Base-by-base conservation (phyloP, 2,797 vertebrate genomes). In the Anisognathus igniventris region DNA sequence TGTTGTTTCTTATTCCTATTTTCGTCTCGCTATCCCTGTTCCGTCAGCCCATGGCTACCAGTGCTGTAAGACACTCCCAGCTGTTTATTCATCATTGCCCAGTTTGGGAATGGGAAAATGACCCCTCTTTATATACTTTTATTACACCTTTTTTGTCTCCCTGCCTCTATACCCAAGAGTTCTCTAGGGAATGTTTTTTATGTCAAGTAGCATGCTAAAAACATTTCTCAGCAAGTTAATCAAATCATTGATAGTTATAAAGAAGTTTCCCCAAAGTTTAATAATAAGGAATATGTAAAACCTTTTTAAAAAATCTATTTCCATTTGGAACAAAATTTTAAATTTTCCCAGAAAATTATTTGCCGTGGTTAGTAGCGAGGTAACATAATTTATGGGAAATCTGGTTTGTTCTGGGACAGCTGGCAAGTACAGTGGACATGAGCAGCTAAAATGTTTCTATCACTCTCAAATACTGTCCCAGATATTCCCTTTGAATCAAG, bases 1-100 rank as follows among this genome's bases (percentile, higher is more conserved):
- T 83, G 92, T 96, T 96, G 92, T 97, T 96, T 60, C 40, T 82
- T 62, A 51, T 35, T 61, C 39, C 18, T 70, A 20, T 79, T 92
- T 94, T 76, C 23, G 39, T 65, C 35, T 79, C 91, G 39, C 84
- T 89, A 40, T 82, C 65, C 93, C 86, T 94, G 79, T 97, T 95
- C 91, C 95, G 74, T 95, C 1, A 7, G 61, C 65, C 47, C 21
- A 50, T 28, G 28, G 28, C 44, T 82, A 35, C 30, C 45, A 40
- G 33, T 13, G 13, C 4, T 53, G 1, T 85, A 50, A 65, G 44
- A 45, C 6, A 22, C 53, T 72, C 31, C 30, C 14, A 61, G 11
- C 13, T 64, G 3, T 53, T 76, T 90, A 30, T 86, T 86, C 60
- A 76, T 3, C 45, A 42, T 31, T 75, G 67, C 9, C 30, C 27